Base-by-base conservation (phyloP, 92 coral and sea anemone genomes). In the Montipora capitata region DNA sequence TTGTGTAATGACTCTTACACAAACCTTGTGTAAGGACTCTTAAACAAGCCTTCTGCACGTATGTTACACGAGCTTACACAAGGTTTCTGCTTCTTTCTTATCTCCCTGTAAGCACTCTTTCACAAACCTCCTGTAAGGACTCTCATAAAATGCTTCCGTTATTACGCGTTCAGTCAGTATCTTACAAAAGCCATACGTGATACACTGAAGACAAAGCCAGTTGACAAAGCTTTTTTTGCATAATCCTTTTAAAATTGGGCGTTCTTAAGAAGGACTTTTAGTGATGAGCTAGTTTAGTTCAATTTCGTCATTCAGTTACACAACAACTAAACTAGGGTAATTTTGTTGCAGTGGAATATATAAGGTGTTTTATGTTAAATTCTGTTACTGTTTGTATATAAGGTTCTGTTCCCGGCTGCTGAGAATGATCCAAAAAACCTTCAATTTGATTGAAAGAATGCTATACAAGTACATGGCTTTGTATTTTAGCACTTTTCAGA, bases 401-500 rank as follows among this genome's bases (percentile, higher is more conserved):
- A 56, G 62, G n/a, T 56, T 56, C 12, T 56, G 62, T 56, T 56
- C 62, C 62, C 62, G 0, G 62, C 62, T 56, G 62, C 62, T 56
- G 13, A 56, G 62, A 56, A 56, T 56, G 51, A 45, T 45, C 51
- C 51, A n/a, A n/a, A n/a, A n/a, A n/a, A n/a, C n/a, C n/a, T 39
- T 39, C 49, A 40, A 42, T 70, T 40, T 70, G 70, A 65, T 35
- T 3, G 14, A 61, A 61, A 61, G 14, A 61, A 61, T 14, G 35
- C 67, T 61, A n/a, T 61, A 61, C 67, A 61, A 61, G 67, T 27
- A 27, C 42, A 68, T 68, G 27, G 73, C 73, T 6, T 40, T 68
- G 73, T 68, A 39, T 39, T 68, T 68, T 68, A n/a, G 67, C 67
- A 61, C 67, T 61, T 61, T 61, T 61, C 66, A 61, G 66, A 61